Conservation (phyloP, 53 echinoderm and acorn worm genomes). For the Antedon mediterranea region DNA sequence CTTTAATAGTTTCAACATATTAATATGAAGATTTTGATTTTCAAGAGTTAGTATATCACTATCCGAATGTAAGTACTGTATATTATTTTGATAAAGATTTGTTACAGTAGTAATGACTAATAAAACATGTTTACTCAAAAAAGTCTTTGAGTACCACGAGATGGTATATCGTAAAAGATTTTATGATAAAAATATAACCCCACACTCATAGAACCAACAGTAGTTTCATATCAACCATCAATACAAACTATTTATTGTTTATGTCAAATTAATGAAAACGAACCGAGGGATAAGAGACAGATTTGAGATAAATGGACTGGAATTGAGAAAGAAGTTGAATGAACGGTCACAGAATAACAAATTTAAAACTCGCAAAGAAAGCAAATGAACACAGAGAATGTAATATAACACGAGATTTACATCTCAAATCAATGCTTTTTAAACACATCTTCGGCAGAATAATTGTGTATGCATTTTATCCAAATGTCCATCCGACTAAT, state of each 20-base stretch:
- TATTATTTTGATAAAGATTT: too few species aligned
- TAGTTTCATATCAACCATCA: not conserved
- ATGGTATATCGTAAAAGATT: not conserved
- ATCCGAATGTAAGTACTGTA: too few species aligned
- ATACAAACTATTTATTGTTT: not conserved
- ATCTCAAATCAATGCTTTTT: not conserved
- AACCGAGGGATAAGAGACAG: not conserved
- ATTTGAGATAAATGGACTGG: not conserved
- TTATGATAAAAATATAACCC: not conserved
- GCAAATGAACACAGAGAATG: not conserved
- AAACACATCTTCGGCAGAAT: not conserved
- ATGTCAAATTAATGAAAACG: not conserved
- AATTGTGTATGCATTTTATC: not conserved
- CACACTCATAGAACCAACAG: not conserved
- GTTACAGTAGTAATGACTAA: not conserved
- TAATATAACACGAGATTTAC: not conserved
- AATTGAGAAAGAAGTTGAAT: not conserved
- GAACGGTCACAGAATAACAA: not conserved
- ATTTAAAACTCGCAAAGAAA: not conserved
- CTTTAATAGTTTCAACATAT: too few species aligned
- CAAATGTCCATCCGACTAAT: not conserved
- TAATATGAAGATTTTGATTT: too few species aligned
- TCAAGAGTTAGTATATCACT: too few species aligned
- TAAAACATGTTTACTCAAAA: too few species aligned
- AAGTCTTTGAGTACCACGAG: too few species aligned